Evolutionary conservation across 1,140 invertebrate species (phyloP), one percentile per base, ranked within the genome.

Genomic region (Eubasilissa regina): DNA sequence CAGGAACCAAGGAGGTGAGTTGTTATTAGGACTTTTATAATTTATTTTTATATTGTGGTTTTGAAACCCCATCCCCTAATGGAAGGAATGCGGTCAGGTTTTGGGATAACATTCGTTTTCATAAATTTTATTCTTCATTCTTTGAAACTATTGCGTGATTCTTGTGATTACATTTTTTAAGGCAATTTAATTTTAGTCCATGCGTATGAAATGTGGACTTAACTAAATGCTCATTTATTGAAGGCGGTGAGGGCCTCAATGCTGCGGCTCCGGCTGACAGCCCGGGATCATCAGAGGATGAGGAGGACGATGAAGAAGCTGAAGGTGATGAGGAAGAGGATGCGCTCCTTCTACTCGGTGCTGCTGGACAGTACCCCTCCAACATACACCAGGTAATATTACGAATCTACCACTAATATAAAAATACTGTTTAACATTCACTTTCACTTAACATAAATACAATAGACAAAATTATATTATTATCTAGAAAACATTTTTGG

Each of bases 1-100:
- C 9, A 92, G 97, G 84, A 98, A 97, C 89, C 95, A 97, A 91
- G 94, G 92, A 58, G 77, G 77, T 78, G 17, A 64, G 19, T 15
- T 60, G 11, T 17, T n/a, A 60, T 60, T 60, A 3, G n/a, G 4
- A 10, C 4, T 10, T 10, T 58, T 58, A 35, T 21, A 21, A 64
- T 43, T 17, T 19, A 17, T 17, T n/a, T 17, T 15, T 17, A 15
- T 58, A 3, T 58, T 19, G n/a, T 17, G 4, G 9, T 58, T 10
- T n/a, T 58, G n/a, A 6, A 11, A 15, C 15, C 6, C 9, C 6
- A 56, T 15, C 53, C 15, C 15, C 15, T 56, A 56, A 15, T 48
- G 47, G n/a, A 48, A 48, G n/a, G 66, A 4, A 9, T 43, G n/a
- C n/a, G n/a, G n/a, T n/a, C n/a, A n/a, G n/a, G n/a, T n/a, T n/a